Conservation (phyloP, 2,113 vertebrate genomes). For the Stegostoma tigrinum region DNA sequence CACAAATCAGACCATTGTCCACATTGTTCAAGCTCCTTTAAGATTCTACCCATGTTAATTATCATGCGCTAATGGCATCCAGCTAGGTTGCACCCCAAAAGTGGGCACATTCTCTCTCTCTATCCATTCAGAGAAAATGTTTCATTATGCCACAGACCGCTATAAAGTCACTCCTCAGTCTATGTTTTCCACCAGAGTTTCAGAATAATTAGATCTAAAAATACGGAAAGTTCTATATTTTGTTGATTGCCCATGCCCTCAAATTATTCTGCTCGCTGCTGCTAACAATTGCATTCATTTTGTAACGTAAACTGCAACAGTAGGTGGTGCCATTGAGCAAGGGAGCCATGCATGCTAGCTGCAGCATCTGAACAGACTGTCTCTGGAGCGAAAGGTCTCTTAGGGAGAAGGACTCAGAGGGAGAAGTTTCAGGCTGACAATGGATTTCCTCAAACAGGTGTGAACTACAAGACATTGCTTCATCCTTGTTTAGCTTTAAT, state of each 20-base stretch:
- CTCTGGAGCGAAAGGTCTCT: no score
- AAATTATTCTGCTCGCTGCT: neutral
- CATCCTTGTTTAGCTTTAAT: no score
- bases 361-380: no score
- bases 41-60: neutral
- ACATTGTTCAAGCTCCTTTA: no score
- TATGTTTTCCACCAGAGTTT: neutral
- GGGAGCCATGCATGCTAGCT: no score
- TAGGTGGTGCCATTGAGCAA: no score
- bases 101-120: neutral
- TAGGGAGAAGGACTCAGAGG: no score
- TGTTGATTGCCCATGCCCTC: neutral
- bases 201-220: neutral
- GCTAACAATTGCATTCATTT: neutral
- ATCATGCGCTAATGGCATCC: neutral
- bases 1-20: no score
- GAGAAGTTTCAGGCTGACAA: no score
- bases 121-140: neutral
- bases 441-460: no score
- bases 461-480: no score
- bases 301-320: no score
- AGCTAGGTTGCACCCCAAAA: neutral
- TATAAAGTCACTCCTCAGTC: neutral
- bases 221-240: neutral
- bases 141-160: neutral